Percentiles rank a stretch among this genome's conserved stretches.
These are phyloP conservation scores for Drosophila bocqueti DNA, from an alignment of 1,140 invertebrate species.

Conservation along the genomic window DNA sequence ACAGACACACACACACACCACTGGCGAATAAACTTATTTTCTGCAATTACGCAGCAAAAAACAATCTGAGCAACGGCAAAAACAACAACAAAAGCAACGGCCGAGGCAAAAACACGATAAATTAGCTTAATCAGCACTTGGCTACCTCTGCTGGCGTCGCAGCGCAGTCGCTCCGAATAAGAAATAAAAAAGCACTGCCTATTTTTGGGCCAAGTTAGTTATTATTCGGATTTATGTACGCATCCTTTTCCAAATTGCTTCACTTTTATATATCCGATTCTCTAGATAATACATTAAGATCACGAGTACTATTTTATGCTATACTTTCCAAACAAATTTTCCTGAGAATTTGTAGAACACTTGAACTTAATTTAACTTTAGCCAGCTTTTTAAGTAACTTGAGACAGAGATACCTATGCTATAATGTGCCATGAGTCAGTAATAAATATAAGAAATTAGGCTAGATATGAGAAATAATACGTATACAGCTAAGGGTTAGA, in stretches of 20 bases:
- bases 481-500: too few species aligned
- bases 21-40: conserved; percentile 30
- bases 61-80: conserved; percentile 9
- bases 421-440: too few species aligned
- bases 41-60: conserved; percentile 46
- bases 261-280: not conserved
- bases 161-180: not conserved
- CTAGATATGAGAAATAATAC: too few species aligned
- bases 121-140: conserved; percentile 39
- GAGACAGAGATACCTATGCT: not conserved
- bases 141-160: conserved; percentile 8
- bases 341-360: too few species aligned
- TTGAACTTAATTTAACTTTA: not conserved
- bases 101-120: conserved; percentile 38
- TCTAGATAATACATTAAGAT: not conserved
- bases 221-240: not conserved
- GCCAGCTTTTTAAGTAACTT: not conserved
- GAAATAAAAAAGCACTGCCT: conserved; percentile 29
- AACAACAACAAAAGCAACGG: conserved; percentile 2
- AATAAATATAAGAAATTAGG: too few species aligned
- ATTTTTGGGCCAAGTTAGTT: conserved; percentile 55
- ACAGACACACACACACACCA: not conserved
- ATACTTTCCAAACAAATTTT: not conserved
- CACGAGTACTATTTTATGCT: not conserved
- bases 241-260: not conserved